Base-by-base conservation (phyloP, 2,888 invertebrate genomes). In the Julus scanicus region DNA sequence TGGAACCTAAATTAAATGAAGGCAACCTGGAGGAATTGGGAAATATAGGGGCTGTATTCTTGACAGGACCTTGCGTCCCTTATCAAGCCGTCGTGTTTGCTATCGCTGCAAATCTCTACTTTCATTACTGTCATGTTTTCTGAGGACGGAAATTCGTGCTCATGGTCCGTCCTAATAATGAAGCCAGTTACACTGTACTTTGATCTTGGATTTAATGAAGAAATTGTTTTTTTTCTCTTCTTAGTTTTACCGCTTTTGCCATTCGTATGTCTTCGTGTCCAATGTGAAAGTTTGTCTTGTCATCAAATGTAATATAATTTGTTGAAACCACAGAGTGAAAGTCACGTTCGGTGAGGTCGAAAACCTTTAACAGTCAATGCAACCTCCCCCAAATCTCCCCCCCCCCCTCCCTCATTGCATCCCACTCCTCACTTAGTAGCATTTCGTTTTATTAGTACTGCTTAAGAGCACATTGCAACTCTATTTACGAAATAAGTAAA, bases 91-190 rank as follows among this genome's bases (percentile, higher is more conserved):
- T 20, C 2, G 29, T 71, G 71, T 71, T 44, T 29, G 29, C 29
- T 71, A 71, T 71, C 71, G 11, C 29, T 9, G 71, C 29, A 71
- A 71, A 71, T 71, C 71, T 71, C 71, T 29, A 9, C 71, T 71
- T 71, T 71, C 29, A 71, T 71, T 71, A 71, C 71, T 71, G 71
- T 71, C 71, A 71, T 71, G 71, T 71, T 71, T 71, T 71, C 29
- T 20, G 29, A 9, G 71, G 71, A n/a, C 20, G 71, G 71, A 71
- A 29, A 29, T 71, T 71, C n/a, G 6, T 9, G 11, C 71, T 20
- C 6, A 63, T 63, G 63, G 63, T 20, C 63, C n/a, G 20, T 20
- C 20, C n/a, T 29, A 71, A 29, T 71, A 71, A 71, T 71, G 71
- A 71, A 71, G 71, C 71, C 71, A 71, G 71, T 71, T 71, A 71